Evolutionary conservation across 53 echinoderm and acorn worm species (phyloP).

Genomic region (Antedon mediterranea): DNA sequence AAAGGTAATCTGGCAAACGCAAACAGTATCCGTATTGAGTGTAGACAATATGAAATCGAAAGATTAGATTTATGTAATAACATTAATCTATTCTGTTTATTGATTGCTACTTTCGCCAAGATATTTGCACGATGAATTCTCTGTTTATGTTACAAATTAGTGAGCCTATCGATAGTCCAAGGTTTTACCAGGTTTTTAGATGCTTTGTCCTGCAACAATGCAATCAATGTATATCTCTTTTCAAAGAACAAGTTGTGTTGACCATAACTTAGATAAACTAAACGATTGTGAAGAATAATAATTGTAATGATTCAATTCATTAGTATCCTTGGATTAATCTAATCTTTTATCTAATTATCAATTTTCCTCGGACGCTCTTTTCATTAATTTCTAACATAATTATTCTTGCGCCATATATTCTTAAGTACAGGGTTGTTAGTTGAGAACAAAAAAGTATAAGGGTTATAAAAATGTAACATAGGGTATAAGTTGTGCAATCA

Average conservation of each 20-base stretch:
- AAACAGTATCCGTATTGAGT: background rate
- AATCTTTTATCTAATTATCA: background rate
- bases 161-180: background rate
- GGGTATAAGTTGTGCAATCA: no score
- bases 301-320: no score
- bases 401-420: no score
- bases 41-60: slow-evolving; percentile 15
- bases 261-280: no score
- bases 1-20: background rate
- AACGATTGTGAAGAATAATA: no score
- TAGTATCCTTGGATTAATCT: background rate
- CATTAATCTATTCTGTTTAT: slow-evolving; percentile 18
- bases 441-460: no score
- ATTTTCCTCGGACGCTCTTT: background rate
- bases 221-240: background rate
- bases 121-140: background rate
- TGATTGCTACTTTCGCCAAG: slow-evolving; percentile 10
- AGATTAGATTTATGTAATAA: slow-evolving; percentile 32
- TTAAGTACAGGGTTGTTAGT: no score
- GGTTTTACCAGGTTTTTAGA: background rate
- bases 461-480: no score
- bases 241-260: no score
- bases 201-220: background rate
- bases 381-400: no score
- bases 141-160: slow-evolving; percentile 1